phyloP scores from a whole-genome alignment of 2,113 vertebrate genomes.

The Stegastes partitus region DNA sequence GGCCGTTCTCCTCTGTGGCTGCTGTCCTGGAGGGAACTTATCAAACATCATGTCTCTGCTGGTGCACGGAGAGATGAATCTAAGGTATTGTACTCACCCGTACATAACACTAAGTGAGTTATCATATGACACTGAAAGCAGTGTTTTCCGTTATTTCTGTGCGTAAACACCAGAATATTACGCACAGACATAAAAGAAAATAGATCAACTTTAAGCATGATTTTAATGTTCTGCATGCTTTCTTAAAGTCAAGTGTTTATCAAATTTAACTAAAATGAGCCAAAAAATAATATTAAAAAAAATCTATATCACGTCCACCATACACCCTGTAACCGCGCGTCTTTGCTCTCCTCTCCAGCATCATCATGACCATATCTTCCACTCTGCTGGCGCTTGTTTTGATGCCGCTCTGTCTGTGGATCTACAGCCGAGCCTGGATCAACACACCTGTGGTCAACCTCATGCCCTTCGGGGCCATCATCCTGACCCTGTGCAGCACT shows the following conservation, averaged over 20 bases:
- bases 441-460: constrained; percentile 93
- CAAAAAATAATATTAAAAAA: not conserved
- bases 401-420: constrained; percentile 97
- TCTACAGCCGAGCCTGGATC: constrained; percentile 97
- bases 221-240: not conserved
- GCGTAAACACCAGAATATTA: not conserved
- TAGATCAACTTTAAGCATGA: not conserved
- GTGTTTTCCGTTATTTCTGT: not conserved
- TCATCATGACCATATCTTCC: constrained; percentile 98
- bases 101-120: not conserved
- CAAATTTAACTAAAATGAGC: not conserved
- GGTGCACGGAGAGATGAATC: constrained; percentile 97
- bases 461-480: constrained; percentile 93
- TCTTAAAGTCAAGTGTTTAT: not conserved
- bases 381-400: constrained; percentile 93
- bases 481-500: constrained; percentile 94
- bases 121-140: not conserved
- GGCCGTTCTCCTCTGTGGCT: constrained; percentile 95
- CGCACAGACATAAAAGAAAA: not conserved
- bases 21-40: constrained; percentile 95
- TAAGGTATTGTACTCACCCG: constrained; percentile 85
- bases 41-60: constrained; percentile 96
- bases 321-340: not conserved
- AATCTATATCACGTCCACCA: too few relatives aligned
- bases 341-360: constrained; percentile 80